Evolutionary conservation across 2,113 vertebrate species (phyloP).

Genomic region (Ranitomeya imitator): DNA sequence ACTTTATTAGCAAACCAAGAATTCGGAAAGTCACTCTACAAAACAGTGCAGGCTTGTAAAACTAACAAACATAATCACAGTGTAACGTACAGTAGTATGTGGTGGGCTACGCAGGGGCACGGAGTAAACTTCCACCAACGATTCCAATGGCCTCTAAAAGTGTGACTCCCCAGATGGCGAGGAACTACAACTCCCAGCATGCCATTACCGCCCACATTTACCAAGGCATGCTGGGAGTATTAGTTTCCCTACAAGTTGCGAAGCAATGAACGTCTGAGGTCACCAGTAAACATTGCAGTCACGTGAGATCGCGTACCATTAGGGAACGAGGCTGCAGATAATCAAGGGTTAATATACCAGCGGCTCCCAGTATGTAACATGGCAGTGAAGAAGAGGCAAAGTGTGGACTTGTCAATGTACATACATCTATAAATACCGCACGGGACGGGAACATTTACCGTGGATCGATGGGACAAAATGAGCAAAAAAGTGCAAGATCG

Average conservation of each 20-base stretch:
- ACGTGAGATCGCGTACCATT: not conserved
- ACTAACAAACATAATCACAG: conserved; percentile 39
- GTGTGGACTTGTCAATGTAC: not conserved
- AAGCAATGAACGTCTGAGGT: not conserved
- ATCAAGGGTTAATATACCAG: not conserved
- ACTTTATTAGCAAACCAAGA: conserved; percentile 34
- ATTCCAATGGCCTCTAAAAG: not conserved
- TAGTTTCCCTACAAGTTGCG: not conserved
- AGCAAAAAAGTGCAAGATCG: conserved; percentile 23
- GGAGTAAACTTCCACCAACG: not conserved
- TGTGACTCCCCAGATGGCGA: not conserved
- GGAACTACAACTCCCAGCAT: not conserved
- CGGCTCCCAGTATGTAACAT: not conserved
- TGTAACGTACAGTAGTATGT: not conserved
- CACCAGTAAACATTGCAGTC: not conserved
- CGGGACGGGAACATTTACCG: not conserved
- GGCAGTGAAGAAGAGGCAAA: conserved; percentile 30
- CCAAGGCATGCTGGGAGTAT: not conserved
- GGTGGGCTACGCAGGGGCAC: not conserved
- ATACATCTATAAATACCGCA: not conserved
- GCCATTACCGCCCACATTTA: not conserved
- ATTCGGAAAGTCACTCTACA: conserved; percentile 1
- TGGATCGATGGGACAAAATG: not conserved
- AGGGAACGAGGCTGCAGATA: not conserved
- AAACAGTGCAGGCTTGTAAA: conserved; percentile 13